These are phyloP conservation scores for Clarias pachynema DNA, from an alignment of 2,797 vertebrate species.

Conservation along the genomic window DNA sequence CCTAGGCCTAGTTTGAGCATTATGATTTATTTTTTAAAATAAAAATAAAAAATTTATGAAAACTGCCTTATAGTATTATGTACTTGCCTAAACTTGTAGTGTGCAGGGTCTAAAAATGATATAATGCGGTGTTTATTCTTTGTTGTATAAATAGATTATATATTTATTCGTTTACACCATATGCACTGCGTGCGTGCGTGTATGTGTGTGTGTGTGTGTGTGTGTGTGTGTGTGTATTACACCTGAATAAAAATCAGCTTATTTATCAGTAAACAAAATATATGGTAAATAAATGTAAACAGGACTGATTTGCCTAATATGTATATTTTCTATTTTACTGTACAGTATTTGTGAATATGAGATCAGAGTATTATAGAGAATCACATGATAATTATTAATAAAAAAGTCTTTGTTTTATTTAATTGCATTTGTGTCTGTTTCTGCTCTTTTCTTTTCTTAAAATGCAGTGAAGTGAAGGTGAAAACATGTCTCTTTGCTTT, in stretches of 20 bases:
- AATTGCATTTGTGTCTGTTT: neutral
- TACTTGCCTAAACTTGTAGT: neutral
- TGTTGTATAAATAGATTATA: constrained; percentile 24
- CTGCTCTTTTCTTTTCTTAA: too few species aligned
- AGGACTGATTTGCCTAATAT: neutral
- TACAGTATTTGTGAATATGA: constrained; percentile 15
- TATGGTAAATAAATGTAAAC: neutral
- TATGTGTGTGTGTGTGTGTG: neutral
- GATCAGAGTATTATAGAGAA: neutral
- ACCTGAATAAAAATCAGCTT: neutral
- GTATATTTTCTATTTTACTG: neutral
- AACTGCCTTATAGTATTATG: neutral
- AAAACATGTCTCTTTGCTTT: neutral
- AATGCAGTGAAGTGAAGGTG: neutral
- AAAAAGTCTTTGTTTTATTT: constrained; percentile 7
- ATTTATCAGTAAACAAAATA: neutral
- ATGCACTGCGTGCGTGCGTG: neutral
- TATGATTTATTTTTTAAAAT: neutral
- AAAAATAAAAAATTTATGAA: neutral
- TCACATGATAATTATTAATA: constrained; percentile 1
- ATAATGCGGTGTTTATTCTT: neutral
- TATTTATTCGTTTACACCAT: neutral
- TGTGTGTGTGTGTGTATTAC: neutral
- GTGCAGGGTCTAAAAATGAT: neutral
- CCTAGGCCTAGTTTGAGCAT: too few species aligned